A percentile compares a stretch with the other conserved stretches of the same genome.
Conservation (phyloP, 2,113 vertebrate species). For the Struthidea cinerea region DNA sequence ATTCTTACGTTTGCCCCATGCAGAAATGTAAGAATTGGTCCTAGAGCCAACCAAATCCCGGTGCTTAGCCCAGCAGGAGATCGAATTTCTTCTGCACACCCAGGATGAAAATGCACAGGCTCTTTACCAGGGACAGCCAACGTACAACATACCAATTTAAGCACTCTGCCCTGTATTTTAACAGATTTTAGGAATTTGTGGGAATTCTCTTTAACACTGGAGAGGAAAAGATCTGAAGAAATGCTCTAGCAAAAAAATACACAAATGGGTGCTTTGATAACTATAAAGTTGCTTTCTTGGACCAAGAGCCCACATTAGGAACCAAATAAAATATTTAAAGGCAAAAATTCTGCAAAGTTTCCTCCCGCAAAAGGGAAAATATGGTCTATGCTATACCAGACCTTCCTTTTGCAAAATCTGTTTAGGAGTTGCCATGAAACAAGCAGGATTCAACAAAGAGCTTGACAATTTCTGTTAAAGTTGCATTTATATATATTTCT, state of each 20-base stretch:
- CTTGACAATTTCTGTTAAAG: background rate
- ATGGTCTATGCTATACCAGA: background rate
- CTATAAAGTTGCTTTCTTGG: conserved; percentile 54
- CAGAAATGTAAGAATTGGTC: conserved; percentile 52
- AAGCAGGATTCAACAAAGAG: background rate
- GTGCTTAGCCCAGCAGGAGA: conserved; percentile 49
- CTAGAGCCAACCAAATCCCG: conserved; percentile 48
- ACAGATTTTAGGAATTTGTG: conserved; percentile 44
- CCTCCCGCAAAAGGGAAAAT: conserved; percentile 25
- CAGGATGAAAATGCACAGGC: conserved; percentile 40
- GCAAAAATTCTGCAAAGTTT: conserved; percentile 46
- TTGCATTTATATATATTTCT: background rate
- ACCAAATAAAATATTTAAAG: conserved; percentile 62
- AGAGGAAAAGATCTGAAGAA: conserved; percentile 53
- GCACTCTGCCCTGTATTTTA: conserved; percentile 37
- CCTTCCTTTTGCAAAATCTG: background rate
- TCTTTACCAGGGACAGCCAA: conserved; percentile 23
- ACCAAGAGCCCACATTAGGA: background rate
- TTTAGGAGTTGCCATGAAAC: conserved; percentile 22
- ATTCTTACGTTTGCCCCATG: background rate
- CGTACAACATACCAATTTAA: background rate
- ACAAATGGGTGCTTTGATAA: conserved; percentile 34
- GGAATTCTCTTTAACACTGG: conserved; percentile 23
- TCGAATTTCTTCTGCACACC: conserved; percentile 44
- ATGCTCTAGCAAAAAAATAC: conserved; percentile 11